Evolutionary conservation across 2,888 invertebrate species (phyloP).

Genomic region (Subacronicta megacephala): DNA sequence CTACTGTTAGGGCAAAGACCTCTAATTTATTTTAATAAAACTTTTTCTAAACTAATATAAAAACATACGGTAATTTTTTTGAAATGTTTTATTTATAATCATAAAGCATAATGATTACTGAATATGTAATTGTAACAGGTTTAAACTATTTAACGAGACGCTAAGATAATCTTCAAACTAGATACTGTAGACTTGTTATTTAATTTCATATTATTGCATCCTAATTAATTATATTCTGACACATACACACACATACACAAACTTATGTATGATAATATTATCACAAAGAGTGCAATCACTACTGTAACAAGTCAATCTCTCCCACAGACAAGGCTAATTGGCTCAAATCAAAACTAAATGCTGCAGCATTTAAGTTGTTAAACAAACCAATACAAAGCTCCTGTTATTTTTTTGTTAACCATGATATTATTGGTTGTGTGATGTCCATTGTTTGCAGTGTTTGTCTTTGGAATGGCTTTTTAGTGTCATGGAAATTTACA

Average conservation of each 20-base stretch:
- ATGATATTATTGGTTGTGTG: background rate
- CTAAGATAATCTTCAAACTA: background rate
- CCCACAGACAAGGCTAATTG: constrained; percentile 54
- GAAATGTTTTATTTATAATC: no score
- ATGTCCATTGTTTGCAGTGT: background rate
- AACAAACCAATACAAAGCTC: constrained; percentile 20
- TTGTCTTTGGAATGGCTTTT: background rate
- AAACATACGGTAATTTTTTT: no score
- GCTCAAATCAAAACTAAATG: constrained; percentile 44
- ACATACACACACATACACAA: constrained; percentile 1
- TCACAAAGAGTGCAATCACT: constrained; percentile 23
- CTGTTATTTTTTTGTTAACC: background rate
- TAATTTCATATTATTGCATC: background rate
- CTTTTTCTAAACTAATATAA: background rate
- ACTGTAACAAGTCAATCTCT: constrained; percentile 33
- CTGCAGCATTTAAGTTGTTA: constrained; percentile 22
- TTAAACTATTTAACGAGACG: background rate
- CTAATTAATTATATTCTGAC: constrained; percentile 3
- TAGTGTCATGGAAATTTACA: background rate
- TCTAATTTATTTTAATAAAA: background rate
- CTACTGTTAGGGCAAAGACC: background rate
- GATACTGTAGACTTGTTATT: background rate
- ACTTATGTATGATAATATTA: constrained; percentile 14
- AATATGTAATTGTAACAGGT: background rate
- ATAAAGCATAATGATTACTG: no score